Conservation (phyloP, 2,797 vertebrate genomes). For the Cynopterus sphinx region DNA sequence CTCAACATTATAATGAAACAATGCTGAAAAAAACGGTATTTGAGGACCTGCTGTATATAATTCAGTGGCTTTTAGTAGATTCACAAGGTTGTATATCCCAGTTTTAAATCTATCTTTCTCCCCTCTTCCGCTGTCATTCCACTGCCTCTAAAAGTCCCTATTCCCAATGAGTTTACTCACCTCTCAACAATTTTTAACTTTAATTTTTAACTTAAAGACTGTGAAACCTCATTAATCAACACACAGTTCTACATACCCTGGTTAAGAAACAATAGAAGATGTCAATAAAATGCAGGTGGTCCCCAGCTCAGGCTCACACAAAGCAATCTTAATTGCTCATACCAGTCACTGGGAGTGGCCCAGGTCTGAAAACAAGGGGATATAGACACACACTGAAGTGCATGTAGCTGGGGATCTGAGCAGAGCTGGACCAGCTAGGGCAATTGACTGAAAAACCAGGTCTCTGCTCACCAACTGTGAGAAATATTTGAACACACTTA, state of each 20-base stretch:
- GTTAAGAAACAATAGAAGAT: neutral
- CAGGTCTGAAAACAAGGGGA: neutral
- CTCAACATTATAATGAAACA: neutral
- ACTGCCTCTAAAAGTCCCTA: neutral
- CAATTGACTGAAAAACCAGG: neutral
- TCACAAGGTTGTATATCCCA: neutral
- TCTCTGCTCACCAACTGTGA: neutral
- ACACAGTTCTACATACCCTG: neutral
- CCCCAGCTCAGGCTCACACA: neutral
- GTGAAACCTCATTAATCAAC: neutral
- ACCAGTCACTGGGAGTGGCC: neutral
- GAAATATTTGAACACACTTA: neutral
- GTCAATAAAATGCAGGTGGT: neutral
- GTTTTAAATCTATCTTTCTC: neutral
- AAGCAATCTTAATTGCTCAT: constrained; percentile 20
- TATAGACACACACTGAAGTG: neutral
- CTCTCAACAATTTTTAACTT: neutral
- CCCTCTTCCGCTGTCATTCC: neutral
- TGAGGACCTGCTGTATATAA: neutral
- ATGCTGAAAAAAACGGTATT: neutral
- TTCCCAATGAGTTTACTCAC: neutral
- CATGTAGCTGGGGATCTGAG: neutral
- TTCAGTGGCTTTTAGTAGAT: neutral
- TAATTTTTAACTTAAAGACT: constrained; percentile 10
- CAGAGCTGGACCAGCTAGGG: neutral